Evolutionary conservation across 1,140 invertebrate species (phyloP), one percentile per base, ranked within the genome.

Genomic region (Nasonia vitripennis): DNA sequence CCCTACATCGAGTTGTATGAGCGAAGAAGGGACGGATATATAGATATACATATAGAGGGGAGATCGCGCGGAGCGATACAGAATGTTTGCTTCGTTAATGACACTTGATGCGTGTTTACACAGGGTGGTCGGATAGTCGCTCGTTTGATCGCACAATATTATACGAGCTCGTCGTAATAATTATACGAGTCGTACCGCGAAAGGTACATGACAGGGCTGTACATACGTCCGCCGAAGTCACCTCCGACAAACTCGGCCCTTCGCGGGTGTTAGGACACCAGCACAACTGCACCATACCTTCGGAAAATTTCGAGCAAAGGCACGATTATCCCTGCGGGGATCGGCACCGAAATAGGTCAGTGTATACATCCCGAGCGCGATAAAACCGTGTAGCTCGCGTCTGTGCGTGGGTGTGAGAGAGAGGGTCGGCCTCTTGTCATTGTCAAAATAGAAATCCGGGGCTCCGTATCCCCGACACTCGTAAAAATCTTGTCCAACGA

Each of bases 281-380:
- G 27, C 27, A 41, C 9, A 51, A 11, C 48, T 51, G 14, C 48
- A 5, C 17, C 55, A 17, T 62, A 62, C 20, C 55, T 62, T 20
- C 3, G 55, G 27, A 62, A 62, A 62, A 62, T 62, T 62, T 62
- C 55, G 55, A n/a, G 55, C 55, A 17, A 62, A 62, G 55, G 70
- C 27, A 34, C 23, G 73, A 82, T 87, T 55, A 82, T 87, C 85
- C 86, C 88, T 78, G 37, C 77, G 81, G 77, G 80, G 81, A 78
- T 48, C 41, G 70, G 11, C 70, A 74, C 27, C 55, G 62, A 80
- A 84, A 79, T 84, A 62, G 85, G 83, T 87, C 85, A 85, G 83
- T 86, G 80, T 87, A 87, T 67, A 71, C 68, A 34, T 87, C 87
- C 31, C 27, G 27, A 86, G 86, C 85, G 86, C 87, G 80, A 89